Base-by-base conservation (phyloP, 2,888 invertebrate species). In the Drosophila kanekoi region DNA sequence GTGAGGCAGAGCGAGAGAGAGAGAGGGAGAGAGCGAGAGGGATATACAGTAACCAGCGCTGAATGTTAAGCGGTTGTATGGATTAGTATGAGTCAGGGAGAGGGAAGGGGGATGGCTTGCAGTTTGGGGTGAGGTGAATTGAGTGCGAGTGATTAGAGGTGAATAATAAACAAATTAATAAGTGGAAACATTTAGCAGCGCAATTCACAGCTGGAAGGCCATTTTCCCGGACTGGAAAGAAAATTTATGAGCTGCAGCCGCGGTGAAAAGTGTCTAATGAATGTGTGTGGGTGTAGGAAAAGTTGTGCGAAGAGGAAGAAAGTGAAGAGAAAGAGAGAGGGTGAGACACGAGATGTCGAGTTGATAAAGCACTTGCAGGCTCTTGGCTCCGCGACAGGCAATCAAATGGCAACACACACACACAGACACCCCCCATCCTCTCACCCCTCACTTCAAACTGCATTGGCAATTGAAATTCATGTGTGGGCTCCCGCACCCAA, bases 131-230 rank as follows among this genome's bases (percentile, higher is more conserved):
- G 14, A 18, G 44, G 14, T 11, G 59, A 54, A 70, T 79, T 54
- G 70, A 57, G 80, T 78, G 84, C 58, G 72, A 76, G 80, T 79
- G 82, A 83, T 82, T 82, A 79, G 79, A 72, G 59, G 66, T 69
- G 65, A 54, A 57, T 52, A 77, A 77, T 77, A 78, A 84, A 81
- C 78, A 76, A 78, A 84, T 81, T 84, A 82, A 69, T 78, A 82
- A 75, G 72, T 62, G 53, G 51, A 10, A 16, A 16, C 58, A 23
- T 32, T 52, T 45, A 23, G 54, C 54, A 52, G 44, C 56, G 60
- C 71, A 87, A 76, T 73, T 68, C 72, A 76, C 76, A 79, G 61
- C 77, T 73, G 52, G 18, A 63, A 83, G 68, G 82, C 72, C 79
- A 77, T 81, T 81, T 84, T 76, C 67, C 81, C 2, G 69, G 66